Evolutionary conservation across 1,140 invertebrate genomes (phyloP), one percentile per base, ranked within the genome.

Genomic region (Microplitis mediator): DNA sequence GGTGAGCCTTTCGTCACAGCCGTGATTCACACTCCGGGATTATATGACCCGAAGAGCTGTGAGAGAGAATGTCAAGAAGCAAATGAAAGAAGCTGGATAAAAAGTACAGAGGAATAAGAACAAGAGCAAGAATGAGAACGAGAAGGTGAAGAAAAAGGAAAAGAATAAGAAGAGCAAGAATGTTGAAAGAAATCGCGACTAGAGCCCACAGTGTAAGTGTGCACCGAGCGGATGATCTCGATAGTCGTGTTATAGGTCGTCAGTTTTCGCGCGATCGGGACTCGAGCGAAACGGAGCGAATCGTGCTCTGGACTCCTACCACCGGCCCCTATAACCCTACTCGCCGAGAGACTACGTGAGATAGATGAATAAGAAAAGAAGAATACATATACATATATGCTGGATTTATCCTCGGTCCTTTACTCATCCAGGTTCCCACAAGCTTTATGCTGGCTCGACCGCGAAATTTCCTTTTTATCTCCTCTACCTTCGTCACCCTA

Each of bases 281-380:
- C 71, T 76, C 79, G 75, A 73, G 75, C 74, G 77, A 79, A 79
- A 80, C 78, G 78, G 74, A 80, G 79, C 79, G 79, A 62, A 79
- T 80, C 79, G 78, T 77, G 76, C 71, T 76, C 63, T 61, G 73
- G 77, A 78, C 65, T 67, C 50, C 23, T 23, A 11, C 52, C 50
- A 50, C 45, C 62, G 35, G 5, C 62, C 5, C 34, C 31, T n/a
- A n/a, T 14, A 39, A 2, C 50, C 39, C 31, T 39, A 3, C 77
- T 23, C 23, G 23, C 23, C 23, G 23, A 23, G 23, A 23, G 23
- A 23, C 23, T 23, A 23, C 23, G 23, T 23, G 23, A 23, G 23
- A 23, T 23, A 23, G 23, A 23, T 23, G 23, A 23, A 23, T 23
- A 23, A 23, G n/a, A 39, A 35, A 67, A 14, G 52, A n/a, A 8